Evolutionary conservation across 2,113 vertebrate species (phyloP).

Genomic region (Antechinus flavipes): DNA sequence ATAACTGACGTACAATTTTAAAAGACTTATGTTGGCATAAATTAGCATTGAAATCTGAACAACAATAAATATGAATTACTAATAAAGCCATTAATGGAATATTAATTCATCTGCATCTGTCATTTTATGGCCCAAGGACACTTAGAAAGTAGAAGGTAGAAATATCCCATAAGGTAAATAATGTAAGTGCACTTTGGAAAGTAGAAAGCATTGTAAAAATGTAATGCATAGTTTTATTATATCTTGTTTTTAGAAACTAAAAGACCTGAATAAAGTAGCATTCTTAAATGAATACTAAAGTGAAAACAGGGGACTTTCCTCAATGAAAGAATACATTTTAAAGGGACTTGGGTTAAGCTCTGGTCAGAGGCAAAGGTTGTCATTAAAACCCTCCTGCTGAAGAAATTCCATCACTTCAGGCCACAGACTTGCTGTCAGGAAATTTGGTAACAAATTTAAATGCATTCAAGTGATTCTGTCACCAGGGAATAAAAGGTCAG

Average conservation of each 20-base stretch:
- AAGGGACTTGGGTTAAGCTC: neutral
- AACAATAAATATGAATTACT: neutral
- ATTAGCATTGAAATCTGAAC: neutral
- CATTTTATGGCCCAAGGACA: neutral
- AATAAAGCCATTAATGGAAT: neutral
- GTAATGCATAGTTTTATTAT: neutral
- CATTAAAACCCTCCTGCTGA: accelerated
- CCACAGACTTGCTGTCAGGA: neutral
- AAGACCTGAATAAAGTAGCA: neutral
- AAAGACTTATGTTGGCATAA: accelerated
- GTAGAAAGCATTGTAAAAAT: neutral
- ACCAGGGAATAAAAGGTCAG: neutral
- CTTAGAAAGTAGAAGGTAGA: neutral
- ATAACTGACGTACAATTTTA: neutral
- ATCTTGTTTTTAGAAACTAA: conserved; percentile 3
- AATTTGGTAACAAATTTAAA: neutral
- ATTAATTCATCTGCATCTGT: neutral
- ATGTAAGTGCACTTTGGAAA: neutral
- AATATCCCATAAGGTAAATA: neutral
- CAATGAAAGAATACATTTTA: neutral
- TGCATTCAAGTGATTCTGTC: neutral
- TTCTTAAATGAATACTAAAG: neutral
- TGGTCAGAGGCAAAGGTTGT: neutral
- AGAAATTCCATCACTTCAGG: neutral
- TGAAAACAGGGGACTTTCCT: neutral